Percentiles rank a stretch among this genome's conserved stretches.
Evolutionary conservation across 2,888 invertebrate species (phyloP).

Genomic region (Byasa hedistus): DNA sequence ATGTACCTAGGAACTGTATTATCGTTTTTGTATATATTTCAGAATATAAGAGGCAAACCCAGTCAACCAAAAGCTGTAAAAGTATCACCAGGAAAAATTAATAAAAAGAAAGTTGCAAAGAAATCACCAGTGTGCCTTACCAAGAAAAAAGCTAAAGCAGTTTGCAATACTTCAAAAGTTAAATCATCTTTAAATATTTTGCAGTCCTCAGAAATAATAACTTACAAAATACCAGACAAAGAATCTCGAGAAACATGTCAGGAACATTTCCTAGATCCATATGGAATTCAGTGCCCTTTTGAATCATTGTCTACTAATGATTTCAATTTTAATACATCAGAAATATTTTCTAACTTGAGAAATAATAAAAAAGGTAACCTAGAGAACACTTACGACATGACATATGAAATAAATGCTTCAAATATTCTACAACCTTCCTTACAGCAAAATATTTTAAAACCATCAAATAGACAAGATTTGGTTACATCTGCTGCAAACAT

Average conservation of each 20-base stretch:
- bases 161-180: conserved; percentile 55
- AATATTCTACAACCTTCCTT: conserved; percentile 36
- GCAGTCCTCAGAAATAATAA: conserved; percentile 49
- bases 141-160: conserved; percentile 61
- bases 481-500: conserved; percentile 51
- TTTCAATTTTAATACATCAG: conserved; percentile 64
- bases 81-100: conserved; percentile 65
- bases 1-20: too few relatives aligned
- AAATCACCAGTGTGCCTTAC: conserved; percentile 63
- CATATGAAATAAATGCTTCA: conserved; percentile 36
- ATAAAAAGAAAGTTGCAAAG: conserved; percentile 58
- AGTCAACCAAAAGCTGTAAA: conserved; percentile 55
- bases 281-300: conserved; percentile 59
- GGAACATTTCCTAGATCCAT: conserved; percentile 47
- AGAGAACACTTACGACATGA: conserved; percentile 64
- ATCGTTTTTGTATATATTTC: conserved; percentile 40
- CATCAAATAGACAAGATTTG: conserved; percentile 54
- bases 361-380: conserved; percentile 45
- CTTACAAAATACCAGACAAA: conserved; percentile 49
- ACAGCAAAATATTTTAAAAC: conserved; percentile 53
- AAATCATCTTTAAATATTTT: conserved; percentile 52
- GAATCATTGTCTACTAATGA: conserved; percentile 56
- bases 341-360: conserved; percentile 64
- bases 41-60: conserved; percentile 58
- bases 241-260: conserved; percentile 50